phyloP scores from a whole-genome alignment of 2,113 vertebrate genomes.

The Coptodon rendalli region DNA sequence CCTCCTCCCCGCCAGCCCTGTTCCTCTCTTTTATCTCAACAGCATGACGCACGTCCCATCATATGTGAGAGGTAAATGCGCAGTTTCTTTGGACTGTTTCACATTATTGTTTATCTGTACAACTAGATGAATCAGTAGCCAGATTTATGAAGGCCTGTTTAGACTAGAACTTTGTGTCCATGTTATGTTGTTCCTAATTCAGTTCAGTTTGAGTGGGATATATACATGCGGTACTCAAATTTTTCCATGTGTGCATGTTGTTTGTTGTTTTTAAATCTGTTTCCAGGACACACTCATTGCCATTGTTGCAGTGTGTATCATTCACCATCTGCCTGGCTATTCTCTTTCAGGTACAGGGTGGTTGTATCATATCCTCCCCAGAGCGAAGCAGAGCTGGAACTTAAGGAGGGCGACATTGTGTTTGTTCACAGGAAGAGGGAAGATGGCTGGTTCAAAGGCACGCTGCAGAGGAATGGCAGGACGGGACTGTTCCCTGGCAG shows the following conservation, averaged over 20 bases:
- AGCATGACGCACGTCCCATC: conserved; percentile 84
- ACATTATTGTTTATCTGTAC: not conserved
- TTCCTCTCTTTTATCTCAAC: conserved; percentile 82
- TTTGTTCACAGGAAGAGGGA: conserved; percentile 96
- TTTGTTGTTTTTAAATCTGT: not conserved
- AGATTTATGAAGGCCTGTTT: not conserved
- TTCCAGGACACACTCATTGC: not conserved
- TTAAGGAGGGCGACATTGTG: conserved; percentile 98
- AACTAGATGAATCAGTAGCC: not conserved
- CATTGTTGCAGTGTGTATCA: conserved; percentile 2
- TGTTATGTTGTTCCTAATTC: not conserved
- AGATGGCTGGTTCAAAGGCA: conserved; percentile 99
- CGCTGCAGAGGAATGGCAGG: conserved; percentile 92
- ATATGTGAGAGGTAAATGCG: conserved; percentile 87
- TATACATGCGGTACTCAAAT: not conserved
- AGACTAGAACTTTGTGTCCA: not conserved
- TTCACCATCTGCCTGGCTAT: not conserved
- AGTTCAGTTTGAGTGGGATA: not conserved
- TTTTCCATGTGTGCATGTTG: not conserved
- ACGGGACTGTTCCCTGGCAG: conserved; percentile 97
- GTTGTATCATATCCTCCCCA: conserved; percentile 97
- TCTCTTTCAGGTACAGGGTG: conserved; percentile 84
- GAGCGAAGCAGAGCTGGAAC: conserved; percentile 97
- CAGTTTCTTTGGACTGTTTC: not conserved
- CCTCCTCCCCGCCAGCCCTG: conserved; percentile 92